Base-by-base conservation (phyloP, 2,888 invertebrate species). In the Congeria kusceri region DNA sequence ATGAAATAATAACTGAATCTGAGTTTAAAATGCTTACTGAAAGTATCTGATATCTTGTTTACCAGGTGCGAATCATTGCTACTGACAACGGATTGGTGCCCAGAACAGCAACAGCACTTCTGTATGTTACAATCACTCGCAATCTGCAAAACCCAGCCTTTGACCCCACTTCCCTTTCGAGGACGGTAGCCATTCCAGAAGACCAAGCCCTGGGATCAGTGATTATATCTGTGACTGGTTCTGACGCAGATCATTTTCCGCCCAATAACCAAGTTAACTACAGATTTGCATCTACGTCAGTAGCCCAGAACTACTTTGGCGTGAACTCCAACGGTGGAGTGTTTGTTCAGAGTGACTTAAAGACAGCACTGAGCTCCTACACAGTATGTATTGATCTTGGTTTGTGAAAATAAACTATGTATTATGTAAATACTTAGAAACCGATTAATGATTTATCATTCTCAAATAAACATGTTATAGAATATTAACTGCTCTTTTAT, bases 71-170 rank as follows among this genome's bases (percentile, higher is more conserved):
- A 28, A 84, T 88, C 20, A 58, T 70, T 20, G 90, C 88, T 13
- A 59, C 80, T 27, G 92, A 92, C 74, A 87, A 87, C 53, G 92
- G 90, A 18, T 27, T 62, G 11, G 87, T 89, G 15, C 73, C 86
- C 3, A 62, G 83, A 25, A 67, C 73, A 28, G 85, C 84, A 1
- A 80, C 66, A 32, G 90, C 86, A 7, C 47, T 85, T 18, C 66
- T 91, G 20, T 78, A 66, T 29, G 87, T 92, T 7, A 86, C 72
- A 47, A 87, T 92, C 39, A 76, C 74, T 46, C 84, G 84, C 29
- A 89, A 90, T 72, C 80, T 89, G 27, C 4, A 64, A 1, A 13
- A 69, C 0, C 90, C 90, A 15, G 15, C 9, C 7, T 90, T 88
- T 63, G 47, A 58, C 0, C 23, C 65, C 0, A 29, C 7, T 0